Conservation (phyloP, 1,140 invertebrate genomes). For the Aphis gossypii region DNA sequence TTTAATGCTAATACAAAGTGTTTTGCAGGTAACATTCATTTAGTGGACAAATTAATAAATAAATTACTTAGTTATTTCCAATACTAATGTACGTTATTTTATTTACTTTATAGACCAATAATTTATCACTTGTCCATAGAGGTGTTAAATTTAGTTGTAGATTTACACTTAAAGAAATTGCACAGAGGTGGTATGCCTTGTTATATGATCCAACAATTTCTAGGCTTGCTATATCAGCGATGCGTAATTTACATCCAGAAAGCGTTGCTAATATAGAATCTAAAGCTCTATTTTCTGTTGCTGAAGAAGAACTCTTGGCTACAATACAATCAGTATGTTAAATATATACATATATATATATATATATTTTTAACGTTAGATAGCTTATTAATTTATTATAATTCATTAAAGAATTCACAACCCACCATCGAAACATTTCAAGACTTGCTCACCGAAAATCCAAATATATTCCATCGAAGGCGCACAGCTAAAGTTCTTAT, state of each 20-base stretch:
- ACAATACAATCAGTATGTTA: constrained; percentile 81
- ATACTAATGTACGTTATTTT: neutral
- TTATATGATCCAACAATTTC: constrained; percentile 90
- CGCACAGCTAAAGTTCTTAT: constrained; percentile 86
- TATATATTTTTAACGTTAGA: neutral
- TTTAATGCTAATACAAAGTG: constrained; percentile 88
- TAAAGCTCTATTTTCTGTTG: constrained; percentile 86
- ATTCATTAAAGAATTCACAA: constrained; percentile 66
- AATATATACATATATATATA: neutral
- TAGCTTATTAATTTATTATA: neutral
- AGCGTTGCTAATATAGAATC: constrained; percentile 85
- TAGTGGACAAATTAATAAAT: neutral
- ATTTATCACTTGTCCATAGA: constrained; percentile 84
- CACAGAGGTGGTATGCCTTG: constrained; percentile 94
- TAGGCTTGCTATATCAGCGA: constrained; percentile 86
- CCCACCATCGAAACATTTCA: constrained; percentile 83
- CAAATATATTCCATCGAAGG: constrained; percentile 84
- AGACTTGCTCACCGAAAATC: constrained; percentile 84
- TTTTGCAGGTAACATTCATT: constrained; percentile 78
- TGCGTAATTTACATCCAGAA: constrained; percentile 92
- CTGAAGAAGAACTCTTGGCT: constrained; percentile 87
- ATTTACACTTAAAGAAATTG: constrained; percentile 92
- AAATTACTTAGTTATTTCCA: neutral
- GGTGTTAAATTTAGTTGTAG: constrained; percentile 96
- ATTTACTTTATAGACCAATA: constrained; percentile 75